phyloP scores from a whole-genome alignment of 2,797 vertebrate species.

The Caiman crocodilus region DNA sequence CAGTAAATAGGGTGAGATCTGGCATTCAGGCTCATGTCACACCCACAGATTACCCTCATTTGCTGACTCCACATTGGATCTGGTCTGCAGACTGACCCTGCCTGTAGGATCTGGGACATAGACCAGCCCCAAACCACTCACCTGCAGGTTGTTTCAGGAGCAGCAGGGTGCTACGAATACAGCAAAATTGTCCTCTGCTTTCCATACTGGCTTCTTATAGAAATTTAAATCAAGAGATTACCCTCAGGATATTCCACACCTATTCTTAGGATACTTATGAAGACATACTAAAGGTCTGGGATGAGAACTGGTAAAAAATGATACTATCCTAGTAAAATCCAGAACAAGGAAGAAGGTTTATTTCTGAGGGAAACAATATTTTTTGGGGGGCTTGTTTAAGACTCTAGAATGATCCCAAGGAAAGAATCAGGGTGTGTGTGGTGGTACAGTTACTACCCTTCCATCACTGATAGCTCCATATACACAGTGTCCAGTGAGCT shows the following conservation, averaged over 20 bases:
- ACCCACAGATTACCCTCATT: no score
- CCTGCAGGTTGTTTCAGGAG: no score
- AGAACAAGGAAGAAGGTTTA: not conserved
- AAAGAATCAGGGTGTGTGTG: no score
- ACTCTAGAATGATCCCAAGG: not conserved
- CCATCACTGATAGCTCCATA: no score
- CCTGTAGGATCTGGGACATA: no score
- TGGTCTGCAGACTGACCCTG: no score
- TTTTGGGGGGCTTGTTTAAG: not conserved
- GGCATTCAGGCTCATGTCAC: no score
- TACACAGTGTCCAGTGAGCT: no score
- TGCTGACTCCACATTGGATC: no score
- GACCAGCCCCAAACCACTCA: no score
- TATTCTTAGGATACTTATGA: not conserved
- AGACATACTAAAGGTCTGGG: not conserved
- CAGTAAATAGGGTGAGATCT: no score
- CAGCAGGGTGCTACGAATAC: not conserved
- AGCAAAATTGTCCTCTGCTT: not conserved
- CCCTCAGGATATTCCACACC: not conserved
- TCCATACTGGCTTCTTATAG: not conserved
- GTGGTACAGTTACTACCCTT: no score
- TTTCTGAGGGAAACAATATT: not conserved
- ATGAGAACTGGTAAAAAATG: not conserved
- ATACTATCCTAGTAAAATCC: not conserved
- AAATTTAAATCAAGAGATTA: not conserved